phyloP scores from a whole-genome alignment of 2,113 vertebrate genomes.

The Gorsachius goisagi region DNA sequence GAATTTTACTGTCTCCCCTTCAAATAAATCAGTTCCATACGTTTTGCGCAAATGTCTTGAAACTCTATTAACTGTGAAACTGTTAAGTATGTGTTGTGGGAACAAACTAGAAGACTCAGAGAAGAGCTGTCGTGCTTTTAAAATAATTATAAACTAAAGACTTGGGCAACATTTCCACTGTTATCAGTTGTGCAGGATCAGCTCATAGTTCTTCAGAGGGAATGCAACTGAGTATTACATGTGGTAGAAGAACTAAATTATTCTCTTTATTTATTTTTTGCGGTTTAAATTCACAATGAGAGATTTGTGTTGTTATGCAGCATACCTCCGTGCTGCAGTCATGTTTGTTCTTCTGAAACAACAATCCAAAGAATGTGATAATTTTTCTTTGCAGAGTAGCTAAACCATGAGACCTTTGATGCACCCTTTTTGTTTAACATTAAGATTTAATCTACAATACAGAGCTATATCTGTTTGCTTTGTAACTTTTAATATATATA shows the following conservation, averaged over 20 bases:
- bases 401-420: not conserved
- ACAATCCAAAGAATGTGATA: not conserved
- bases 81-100: not conserved
- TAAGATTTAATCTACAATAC: not conserved
- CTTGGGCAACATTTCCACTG: not conserved
- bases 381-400: not conserved
- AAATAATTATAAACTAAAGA: not conserved
- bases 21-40: not conserved
- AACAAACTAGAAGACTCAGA: not conserved
- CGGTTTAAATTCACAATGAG: not conserved
- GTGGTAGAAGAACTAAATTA: not conserved
- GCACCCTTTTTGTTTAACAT: not conserved
- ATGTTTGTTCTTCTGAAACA: not conserved
- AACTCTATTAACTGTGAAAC: not conserved
- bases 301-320: not conserved
- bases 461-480: accelerated
- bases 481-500: not conserved
- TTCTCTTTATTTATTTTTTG: not conserved
- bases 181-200: not conserved
- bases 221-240: not conserved
- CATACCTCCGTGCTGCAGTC: not conserved
- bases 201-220: not conserved
- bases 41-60: not conserved
- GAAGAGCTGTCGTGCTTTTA: not conserved
- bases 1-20: not conserved